These are phyloP conservation scores for Abrostola triplasia DNA, from an alignment of 2,888 invertebrate species.

Conservation along the genomic window DNA sequence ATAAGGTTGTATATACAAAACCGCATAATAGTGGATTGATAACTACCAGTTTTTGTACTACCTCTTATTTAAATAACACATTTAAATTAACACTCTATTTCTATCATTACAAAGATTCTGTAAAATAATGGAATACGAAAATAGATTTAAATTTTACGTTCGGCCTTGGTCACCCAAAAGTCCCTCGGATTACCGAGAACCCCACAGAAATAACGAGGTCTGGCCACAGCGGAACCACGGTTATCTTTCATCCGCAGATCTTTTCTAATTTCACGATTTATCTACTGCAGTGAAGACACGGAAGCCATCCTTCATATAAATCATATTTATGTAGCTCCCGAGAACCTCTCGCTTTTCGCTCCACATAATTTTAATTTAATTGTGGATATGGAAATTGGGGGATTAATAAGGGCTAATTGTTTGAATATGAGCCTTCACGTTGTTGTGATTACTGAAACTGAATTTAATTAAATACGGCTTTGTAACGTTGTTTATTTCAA, in stretches of 20 bases:
- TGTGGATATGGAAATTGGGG: slow-evolving; percentile 15
- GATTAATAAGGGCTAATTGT: slow-evolving; percentile 7
- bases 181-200: slow-evolving; percentile 12
- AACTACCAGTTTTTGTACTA: too few relatives aligned
- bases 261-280: slow-evolving; percentile 74
- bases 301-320: slow-evolving; percentile 67
- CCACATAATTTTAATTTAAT: slow-evolving; percentile 42
- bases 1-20: too few relatives aligned
- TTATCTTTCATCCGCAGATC: slow-evolving; percentile 71
- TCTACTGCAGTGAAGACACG: slow-evolving; percentile 64
- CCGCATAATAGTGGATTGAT: too few relatives aligned
- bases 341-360: slow-evolving; percentile 61
- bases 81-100: too few relatives aligned
- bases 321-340: slow-evolving; percentile 70
- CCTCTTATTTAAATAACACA: too few relatives aligned
- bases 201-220: slow-evolving; percentile 35
- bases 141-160: slow-evolving; percentile 6
- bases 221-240: slow-evolving; percentile 47
- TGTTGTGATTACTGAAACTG: too few relatives aligned
- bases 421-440: too few relatives aligned
- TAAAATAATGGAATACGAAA: background rate
- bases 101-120: background rate
- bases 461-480: too few relatives aligned
- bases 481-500: too few relatives aligned
- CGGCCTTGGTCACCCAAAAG: background rate